Percentiles rank a stretch among this genome's conserved stretches.
Evolutionary conservation across 2,797 vertebrate species (phyloP).

Genomic region (Holocentrus rufus): DNA sequence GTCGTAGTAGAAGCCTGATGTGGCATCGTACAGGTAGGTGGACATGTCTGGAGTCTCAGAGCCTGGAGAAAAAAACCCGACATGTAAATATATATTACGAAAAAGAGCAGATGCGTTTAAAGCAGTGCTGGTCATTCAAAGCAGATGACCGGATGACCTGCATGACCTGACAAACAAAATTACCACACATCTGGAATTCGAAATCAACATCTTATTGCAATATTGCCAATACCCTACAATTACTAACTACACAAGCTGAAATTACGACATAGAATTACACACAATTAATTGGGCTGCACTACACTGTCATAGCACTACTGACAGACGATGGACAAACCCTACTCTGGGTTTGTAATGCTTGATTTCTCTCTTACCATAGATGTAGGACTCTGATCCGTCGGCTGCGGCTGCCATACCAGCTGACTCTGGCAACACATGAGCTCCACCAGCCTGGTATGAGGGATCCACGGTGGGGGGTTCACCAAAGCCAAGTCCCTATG

Average conservation of each 20-base stretch:
- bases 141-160: not conserved
- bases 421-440: slow-evolving; percentile 53
- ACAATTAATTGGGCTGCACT: too few relatives aligned
- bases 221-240: too few relatives aligned
- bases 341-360: too few relatives aligned
- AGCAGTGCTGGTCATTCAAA: not conserved
- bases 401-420: slow-evolving; percentile 40
- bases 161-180: too few relatives aligned
- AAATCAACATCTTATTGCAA: too few relatives aligned
- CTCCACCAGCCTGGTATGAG: slow-evolving; percentile 39
- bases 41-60: slow-evolving; percentile 89
- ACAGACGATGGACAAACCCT: too few relatives aligned
- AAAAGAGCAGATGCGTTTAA: not conserved
- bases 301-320: too few relatives aligned
- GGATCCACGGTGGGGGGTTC: slow-evolving; percentile 55
- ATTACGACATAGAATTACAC: too few relatives aligned
- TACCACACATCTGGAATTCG: too few relatives aligned
- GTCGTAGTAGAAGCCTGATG: slow-evolving; percentile 96
- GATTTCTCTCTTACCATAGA: slow-evolving; percentile 59
- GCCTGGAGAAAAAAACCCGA: slow-evolving; percentile 54
- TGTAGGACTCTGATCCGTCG: slow-evolving; percentile 64
- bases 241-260: too few relatives aligned
- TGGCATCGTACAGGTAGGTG: slow-evolving; percentile 93
- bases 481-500: slow-evolving; percentile 61
- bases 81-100: not conserved